A percentile compares a stretch with the other conserved stretches of the same genome.
Evolutionary conservation across 2,888 invertebrate species (phyloP).

Genomic region (Pogonocherus hispidulus): DNA sequence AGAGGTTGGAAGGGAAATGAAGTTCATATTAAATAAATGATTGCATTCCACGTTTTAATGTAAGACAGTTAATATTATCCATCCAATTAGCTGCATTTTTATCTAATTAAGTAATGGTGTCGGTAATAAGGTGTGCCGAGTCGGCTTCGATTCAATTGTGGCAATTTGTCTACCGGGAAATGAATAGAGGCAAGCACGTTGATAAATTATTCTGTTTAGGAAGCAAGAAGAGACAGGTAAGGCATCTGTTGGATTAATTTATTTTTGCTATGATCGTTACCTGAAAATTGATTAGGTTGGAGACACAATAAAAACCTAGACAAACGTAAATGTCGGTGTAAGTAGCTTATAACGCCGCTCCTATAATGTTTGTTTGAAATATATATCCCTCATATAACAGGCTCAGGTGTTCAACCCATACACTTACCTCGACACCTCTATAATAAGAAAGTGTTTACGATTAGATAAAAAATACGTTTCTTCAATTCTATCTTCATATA

Average conservation of each 20-base stretch:
- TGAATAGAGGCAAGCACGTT: constrained; percentile 2
- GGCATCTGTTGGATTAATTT: not conserved
- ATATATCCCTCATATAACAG: not conserved
- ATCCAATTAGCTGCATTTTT: constrained; percentile 4
- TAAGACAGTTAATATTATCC: not conserved
- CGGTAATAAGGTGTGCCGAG: not conserved
- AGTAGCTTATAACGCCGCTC: not conserved
- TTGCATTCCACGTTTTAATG: not conserved
- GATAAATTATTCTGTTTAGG: constrained; percentile 12
- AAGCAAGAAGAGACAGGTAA: not conserved
- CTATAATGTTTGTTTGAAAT: too few species aligned
- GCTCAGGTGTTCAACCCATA: too few species aligned
- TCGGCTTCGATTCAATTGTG: constrained; percentile 5
- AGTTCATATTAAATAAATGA: not conserved
- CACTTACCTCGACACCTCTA: too few species aligned
- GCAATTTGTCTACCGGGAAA: constrained; percentile 6
- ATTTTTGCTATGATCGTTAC: constrained; percentile 1
- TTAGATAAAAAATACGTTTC: too few species aligned
- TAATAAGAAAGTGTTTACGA: too few species aligned
- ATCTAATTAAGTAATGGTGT: constrained; percentile 4
- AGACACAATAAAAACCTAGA: not conserved
- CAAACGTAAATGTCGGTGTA: not conserved
- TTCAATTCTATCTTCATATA: too few species aligned
- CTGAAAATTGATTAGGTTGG: constrained; percentile 1
- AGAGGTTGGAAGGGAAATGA: not conserved